A percentile compares a stretch with the other conserved stretches of the same genome.
phyloP scores from a whole-genome alignment of 2,113 vertebrate species.

The Phylloscopus trochilus region DNA sequence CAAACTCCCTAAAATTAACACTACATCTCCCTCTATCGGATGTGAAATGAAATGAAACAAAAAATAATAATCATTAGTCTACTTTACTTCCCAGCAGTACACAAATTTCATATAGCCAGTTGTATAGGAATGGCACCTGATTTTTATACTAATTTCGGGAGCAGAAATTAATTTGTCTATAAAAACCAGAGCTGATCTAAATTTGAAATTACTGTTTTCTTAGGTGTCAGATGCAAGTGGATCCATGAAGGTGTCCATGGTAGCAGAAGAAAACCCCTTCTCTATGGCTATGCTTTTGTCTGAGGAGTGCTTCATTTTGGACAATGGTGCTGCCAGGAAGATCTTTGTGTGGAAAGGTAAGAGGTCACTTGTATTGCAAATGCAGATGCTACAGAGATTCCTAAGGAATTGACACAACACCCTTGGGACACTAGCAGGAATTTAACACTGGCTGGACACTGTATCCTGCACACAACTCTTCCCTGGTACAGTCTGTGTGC shows the following conservation, averaged over 20 bases:
- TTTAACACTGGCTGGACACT: neutral
- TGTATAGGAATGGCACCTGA: neutral
- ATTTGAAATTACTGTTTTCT: neutral
- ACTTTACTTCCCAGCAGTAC: neutral
- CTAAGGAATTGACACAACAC: neutral
- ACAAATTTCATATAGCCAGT: neutral
- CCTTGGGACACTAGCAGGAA: neutral
- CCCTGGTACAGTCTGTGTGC: accelerated
- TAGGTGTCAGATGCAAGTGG: slow-evolving; percentile 90
- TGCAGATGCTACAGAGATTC: neutral
- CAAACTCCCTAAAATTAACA: neutral
- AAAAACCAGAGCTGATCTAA: neutral
- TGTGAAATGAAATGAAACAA: neutral
- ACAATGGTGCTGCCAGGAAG: slow-evolving; percentile 81
- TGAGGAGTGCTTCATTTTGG: slow-evolving; percentile 91
- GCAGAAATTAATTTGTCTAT: neutral
- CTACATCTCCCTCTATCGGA: slow-evolving; percentile 44
- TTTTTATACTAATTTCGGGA: neutral
- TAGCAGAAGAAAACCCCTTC: slow-evolving; percentile 89
- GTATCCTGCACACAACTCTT: neutral
- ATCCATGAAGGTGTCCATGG: slow-evolving; percentile 79
- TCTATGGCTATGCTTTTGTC: slow-evolving; percentile 79
- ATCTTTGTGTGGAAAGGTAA: slow-evolving; percentile 96
- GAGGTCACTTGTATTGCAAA: neutral
- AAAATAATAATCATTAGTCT: neutral